Conservation (phyloP, 2,113 vertebrate genomes). For the Sarotherodon lohbergeri region DNA sequence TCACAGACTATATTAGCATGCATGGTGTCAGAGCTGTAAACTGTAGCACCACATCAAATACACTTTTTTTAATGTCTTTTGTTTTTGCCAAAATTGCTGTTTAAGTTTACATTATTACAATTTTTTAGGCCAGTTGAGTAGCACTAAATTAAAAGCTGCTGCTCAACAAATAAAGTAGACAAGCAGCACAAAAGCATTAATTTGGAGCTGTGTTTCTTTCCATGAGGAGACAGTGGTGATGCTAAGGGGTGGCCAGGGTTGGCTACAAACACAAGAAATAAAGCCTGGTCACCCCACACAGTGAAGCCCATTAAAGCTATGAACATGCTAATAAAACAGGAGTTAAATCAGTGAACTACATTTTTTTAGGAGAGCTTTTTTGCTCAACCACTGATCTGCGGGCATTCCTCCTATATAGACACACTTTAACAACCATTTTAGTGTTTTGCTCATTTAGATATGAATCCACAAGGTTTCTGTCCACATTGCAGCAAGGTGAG, state of each 20-base stretch:
- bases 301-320: neutral
- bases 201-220: neutral
- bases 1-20: neutral
- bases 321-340: neutral
- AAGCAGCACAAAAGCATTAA: neutral
- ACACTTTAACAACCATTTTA: neutral
- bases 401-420: neutral
- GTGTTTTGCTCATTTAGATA: neutral
- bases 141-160: neutral
- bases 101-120: neutral
- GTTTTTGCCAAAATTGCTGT: neutral
- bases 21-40: neutral
- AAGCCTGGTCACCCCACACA: neutral
- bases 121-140: neutral
- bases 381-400: neutral
- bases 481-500: neutral
- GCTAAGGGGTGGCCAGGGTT: neutral
- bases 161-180: neutral
- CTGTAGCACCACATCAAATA: neutral
- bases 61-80: neutral
- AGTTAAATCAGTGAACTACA: neutral
- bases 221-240: neutral
- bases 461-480: neutral
- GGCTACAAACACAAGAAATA: neutral
- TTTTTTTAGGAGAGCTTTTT: neutral